phyloP scores from a whole-genome alignment of 2,797 vertebrate species.

The Carapus acus region DNA sequence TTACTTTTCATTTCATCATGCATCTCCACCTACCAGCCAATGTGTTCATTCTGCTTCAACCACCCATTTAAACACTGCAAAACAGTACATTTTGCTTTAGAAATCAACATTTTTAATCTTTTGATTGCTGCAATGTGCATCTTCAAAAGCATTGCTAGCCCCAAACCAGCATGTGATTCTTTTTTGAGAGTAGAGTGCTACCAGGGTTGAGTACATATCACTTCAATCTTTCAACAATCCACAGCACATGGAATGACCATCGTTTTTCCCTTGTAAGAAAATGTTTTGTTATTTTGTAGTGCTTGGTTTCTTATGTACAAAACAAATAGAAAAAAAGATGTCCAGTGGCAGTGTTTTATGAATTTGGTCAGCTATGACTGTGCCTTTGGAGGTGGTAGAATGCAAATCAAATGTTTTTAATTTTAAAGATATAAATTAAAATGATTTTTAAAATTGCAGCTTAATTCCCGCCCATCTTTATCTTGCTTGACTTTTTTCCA shows the following conservation, averaged over 20 bases:
- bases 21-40: conserved; percentile 41
- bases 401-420: conserved; percentile 81
- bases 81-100: conserved; percentile 35
- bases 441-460: conserved; percentile 67
- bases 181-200: conserved; percentile 45
- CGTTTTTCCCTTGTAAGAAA: conserved; percentile 61
- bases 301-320: conserved; percentile 69
- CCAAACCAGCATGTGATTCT: conserved; percentile 68
- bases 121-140: conserved; percentile 45
- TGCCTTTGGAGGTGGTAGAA: conserved; percentile 81
- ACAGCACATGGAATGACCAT: conserved; percentile 57
- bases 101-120: conserved; percentile 25
- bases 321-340: conserved; percentile 57
- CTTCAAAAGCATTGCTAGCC: conserved; percentile 37
- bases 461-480: conserved; percentile 3
- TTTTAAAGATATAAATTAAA: conserved; percentile 78
- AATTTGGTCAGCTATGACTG: conserved; percentile 77
- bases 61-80: conserved; percentile 49
- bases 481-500: background rate
- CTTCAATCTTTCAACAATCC: conserved; percentile 50
- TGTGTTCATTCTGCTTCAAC: conserved; percentile 56
- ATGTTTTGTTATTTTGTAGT: conserved; percentile 63
- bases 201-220: conserved; percentile 67
- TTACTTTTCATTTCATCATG: conserved; percentile 32
- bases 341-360: conserved; percentile 74